Evolutionary conservation across 2,797 vertebrate genomes (phyloP).

Genomic region (Chromobotia macracanthus): DNA sequence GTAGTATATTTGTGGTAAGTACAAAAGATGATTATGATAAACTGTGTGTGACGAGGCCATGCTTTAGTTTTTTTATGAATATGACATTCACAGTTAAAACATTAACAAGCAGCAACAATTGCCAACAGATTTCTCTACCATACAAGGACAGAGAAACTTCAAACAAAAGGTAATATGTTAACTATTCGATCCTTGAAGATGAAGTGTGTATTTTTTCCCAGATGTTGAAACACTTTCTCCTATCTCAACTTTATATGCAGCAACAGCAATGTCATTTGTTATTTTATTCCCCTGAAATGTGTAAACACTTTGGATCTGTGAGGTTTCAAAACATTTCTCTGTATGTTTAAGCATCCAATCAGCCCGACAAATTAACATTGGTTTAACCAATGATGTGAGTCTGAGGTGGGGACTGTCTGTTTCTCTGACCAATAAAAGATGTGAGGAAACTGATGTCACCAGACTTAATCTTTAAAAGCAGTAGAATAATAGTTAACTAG

Average conservation of each 20-base stretch:
- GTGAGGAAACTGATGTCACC: too few relatives aligned
- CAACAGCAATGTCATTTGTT: not conserved
- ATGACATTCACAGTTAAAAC: not conserved
- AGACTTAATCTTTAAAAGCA: too few relatives aligned
- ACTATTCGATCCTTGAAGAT: not conserved
- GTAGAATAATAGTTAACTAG: not conserved
- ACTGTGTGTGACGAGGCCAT: not conserved
- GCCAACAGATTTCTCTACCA: not conserved
- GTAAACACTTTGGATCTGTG: not conserved
- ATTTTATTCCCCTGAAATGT: not conserved
- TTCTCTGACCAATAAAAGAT: too few relatives aligned
- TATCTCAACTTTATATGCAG: not conserved
- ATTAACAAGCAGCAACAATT: conserved; percentile 14
- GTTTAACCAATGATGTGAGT: not conserved
- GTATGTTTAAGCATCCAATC: not conserved
- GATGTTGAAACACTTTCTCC: not conserved
- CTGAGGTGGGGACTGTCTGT: not conserved
- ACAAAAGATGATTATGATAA: conserved; percentile 7
- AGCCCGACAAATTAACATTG: not conserved
- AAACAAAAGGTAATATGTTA: not conserved
- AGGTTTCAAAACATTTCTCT: not conserved
- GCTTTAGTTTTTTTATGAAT: not conserved
- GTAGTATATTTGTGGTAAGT: not conserved
- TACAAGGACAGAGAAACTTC: conserved; percentile 3
- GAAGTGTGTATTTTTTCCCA: not conserved